Evolutionary conservation across 2,888 invertebrate species (phyloP).

Genomic region (Eupithecia tripunctaria): DNA sequence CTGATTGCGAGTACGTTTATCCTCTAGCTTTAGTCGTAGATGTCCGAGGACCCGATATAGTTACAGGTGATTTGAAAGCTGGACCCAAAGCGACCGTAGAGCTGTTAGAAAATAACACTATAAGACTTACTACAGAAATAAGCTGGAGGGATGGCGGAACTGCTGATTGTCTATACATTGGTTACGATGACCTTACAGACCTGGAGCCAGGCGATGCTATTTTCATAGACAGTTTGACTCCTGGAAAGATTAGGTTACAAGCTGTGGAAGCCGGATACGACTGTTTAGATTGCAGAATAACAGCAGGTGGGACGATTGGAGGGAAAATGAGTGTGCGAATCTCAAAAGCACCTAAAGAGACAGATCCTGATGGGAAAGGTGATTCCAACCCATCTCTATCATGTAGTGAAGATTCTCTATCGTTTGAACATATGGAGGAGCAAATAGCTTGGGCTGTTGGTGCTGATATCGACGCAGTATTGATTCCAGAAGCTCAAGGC

Average conservation of each 20-base stretch:
- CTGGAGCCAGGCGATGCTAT: slow-evolving; percentile 79
- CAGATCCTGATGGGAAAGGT: slow-evolving; percentile 63
- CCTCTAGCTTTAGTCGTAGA: slow-evolving; percentile 78
- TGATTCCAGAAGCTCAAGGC: slow-evolving; percentile 68
- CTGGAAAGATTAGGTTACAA: slow-evolving; percentile 68
- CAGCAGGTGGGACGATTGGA: slow-evolving; percentile 80
- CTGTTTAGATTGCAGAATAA: slow-evolving; percentile 80
- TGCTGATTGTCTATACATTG: slow-evolving; percentile 81
- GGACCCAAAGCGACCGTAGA: slow-evolving; percentile 69
- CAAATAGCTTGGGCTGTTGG: slow-evolving; percentile 76
- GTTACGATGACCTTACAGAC: slow-evolving; percentile 80
- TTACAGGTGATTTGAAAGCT: slow-evolving; percentile 72
- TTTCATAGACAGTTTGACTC: slow-evolving; percentile 73
- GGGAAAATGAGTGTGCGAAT: slow-evolving; percentile 82
- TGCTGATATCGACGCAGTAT: slow-evolving; percentile 74
- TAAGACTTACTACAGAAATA: slow-evolving; percentile 80
- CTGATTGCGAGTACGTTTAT: slow-evolving; percentile 76
- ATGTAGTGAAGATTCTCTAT: slow-evolving; percentile 86
- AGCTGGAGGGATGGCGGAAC: slow-evolving; percentile 83
- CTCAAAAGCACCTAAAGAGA: slow-evolving; percentile 78
- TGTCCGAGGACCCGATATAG: slow-evolving; percentile 71
- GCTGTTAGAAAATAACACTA: slow-evolving; percentile 64
- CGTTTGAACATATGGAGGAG: slow-evolving; percentile 86
- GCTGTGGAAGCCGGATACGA: slow-evolving; percentile 73
- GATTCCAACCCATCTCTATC: slow-evolving; percentile 74